Conservation (phyloP, 2,113 vertebrate genomes). For the Zapornia atra region DNA sequence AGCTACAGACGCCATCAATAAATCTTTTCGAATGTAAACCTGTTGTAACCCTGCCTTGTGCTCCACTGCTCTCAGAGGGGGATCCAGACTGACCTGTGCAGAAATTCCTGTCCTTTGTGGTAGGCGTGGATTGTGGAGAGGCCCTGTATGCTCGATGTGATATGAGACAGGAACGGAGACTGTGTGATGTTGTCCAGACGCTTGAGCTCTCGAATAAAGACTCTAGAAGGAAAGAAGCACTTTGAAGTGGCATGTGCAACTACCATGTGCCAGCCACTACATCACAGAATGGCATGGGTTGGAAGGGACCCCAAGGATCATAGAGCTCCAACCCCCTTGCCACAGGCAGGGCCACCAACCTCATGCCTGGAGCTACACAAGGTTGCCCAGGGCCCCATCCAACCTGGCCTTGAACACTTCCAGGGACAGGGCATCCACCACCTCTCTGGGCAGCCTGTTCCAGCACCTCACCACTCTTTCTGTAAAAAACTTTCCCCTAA, state of each 20-base stretch:
- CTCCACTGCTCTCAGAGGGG: not conserved
- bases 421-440: no score
- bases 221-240: constrained; percentile 65
- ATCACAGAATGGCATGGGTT: no score
- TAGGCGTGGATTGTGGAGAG: constrained; percentile 92
- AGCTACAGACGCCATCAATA: not conserved
- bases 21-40: not conserved
- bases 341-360: no score
- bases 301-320: no score
- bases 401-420: no score
- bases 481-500: no score
- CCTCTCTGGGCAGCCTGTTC: no score
- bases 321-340: no score
- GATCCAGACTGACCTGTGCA: constrained; percentile 81
- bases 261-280: not conserved
- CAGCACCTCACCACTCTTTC: no score
- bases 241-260: not conserved
- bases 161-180: constrained; percentile 91
- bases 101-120: constrained; percentile 85
- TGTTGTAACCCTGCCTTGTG: not conserved
- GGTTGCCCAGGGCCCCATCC: no score
- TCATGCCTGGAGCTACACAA: no score
- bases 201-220: constrained; percentile 92
- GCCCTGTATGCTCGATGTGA: constrained; percentile 92
- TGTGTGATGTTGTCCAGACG: constrained; percentile 92